phyloP scores from a whole-genome alignment of 2,797 vertebrate genomes.

The Chrysocyon brachyurus region DNA sequence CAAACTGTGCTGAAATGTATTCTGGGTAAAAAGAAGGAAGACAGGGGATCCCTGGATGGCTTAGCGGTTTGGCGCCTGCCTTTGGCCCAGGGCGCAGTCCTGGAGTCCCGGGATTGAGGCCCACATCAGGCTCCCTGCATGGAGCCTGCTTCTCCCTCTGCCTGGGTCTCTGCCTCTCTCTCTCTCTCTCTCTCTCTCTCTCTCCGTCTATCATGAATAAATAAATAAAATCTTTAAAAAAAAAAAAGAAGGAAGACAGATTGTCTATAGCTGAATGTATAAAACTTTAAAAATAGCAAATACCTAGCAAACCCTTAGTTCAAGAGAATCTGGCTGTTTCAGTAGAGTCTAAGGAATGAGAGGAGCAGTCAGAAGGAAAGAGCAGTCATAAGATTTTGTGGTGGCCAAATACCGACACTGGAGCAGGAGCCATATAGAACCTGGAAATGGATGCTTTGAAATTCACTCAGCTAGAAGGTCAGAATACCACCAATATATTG shows the following conservation, averaged over 20 bases:
- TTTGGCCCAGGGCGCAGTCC: too few relatives aligned
- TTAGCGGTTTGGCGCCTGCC: too few relatives aligned
- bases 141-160: too few relatives aligned
- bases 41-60: too few relatives aligned
- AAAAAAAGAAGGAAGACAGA: constrained; percentile 8
- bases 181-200: too few relatives aligned
- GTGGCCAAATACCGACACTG: neutral
- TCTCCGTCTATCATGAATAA: too few relatives aligned
- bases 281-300: neutral
- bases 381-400: neutral
- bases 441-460: neutral
- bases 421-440: neutral
- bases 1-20: neutral
- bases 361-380: constrained; percentile 37
- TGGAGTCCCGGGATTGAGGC: too few relatives aligned
- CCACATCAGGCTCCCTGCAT: too few relatives aligned
- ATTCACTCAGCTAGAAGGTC: neutral
- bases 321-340: neutral
- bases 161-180: too few relatives aligned
- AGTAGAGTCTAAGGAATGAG: constrained; percentile 66
- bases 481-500: neutral
- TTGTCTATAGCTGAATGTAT: neutral
- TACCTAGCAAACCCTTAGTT: neutral
- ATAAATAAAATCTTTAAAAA: too few relatives aligned
- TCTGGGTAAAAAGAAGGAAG: neutral